A percentile compares a stretch with the other conserved stretches of the same genome.
Evolutionary conservation across 2,113 vertebrate genomes (phyloP).

Genomic region (Colistium nudipinnis): DNA sequence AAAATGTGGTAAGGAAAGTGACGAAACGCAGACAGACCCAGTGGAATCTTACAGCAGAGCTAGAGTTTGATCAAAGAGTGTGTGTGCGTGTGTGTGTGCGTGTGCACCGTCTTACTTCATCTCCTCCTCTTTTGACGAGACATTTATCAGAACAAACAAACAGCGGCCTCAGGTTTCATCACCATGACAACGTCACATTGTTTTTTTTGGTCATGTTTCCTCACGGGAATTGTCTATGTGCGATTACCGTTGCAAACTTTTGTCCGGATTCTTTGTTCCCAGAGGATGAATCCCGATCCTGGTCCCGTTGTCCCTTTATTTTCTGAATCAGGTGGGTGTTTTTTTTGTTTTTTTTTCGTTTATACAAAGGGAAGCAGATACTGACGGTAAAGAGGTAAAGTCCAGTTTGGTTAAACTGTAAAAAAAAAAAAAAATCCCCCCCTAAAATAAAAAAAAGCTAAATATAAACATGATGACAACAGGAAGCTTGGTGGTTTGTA

Average conservation of each 20-base stretch:
- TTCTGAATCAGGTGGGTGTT: no score
- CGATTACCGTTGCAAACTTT: not conserved
- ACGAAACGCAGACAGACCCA: not conserved
- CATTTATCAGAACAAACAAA: no score
- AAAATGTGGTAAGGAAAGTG: not conserved
- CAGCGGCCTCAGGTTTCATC: not conserved
- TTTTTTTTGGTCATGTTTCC: no score
- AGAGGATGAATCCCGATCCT: not conserved
- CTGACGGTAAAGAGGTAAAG: no score
- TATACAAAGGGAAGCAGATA: no score
- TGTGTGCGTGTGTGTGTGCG: conserved; percentile 8
- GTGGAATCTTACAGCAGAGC: conserved; percentile 55
- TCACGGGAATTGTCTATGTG: no score
- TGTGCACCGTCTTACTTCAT: conserved; percentile 43
- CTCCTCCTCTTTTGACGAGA: no score
- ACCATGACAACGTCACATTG: not conserved
- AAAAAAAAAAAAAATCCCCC: no score
- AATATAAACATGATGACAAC: not conserved
- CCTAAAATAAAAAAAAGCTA: not conserved
- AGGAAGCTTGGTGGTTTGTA: not conserved
- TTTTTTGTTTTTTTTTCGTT: no score
- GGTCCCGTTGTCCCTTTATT: no score
- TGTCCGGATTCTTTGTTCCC: no score
- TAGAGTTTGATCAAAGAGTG: conserved; percentile 47
- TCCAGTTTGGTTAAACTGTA: no score